Conservation (phyloP, 2,113 vertebrate species). For the Poeciliopsis turrubarensis region DNA sequence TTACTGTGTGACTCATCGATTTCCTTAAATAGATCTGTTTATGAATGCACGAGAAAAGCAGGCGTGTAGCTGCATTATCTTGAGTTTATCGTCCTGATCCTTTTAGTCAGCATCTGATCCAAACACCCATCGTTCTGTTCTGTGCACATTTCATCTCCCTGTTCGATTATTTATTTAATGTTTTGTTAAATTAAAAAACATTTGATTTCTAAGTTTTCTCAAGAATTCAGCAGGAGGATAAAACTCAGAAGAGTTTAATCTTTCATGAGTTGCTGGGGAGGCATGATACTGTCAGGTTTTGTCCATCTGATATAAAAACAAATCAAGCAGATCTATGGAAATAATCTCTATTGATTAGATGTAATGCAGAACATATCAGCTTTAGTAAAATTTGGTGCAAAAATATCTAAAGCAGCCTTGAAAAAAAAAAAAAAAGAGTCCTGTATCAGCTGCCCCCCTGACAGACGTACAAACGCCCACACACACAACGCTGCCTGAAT, state of each 20-base stretch:
- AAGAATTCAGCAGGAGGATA: constrained; percentile 25
- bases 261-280: constrained; percentile 39
- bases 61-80: constrained; percentile 7
- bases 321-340: not conserved
- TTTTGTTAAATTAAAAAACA: constrained; percentile 46
- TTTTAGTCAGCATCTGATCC: not conserved
- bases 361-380: constrained; percentile 15
- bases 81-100: constrained; percentile 7
- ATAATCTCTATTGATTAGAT: constrained; percentile 23
- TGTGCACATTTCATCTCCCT: constrained; percentile 21
- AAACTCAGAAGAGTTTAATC: constrained; percentile 38
- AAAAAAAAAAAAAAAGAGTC: constrained; percentile 27
- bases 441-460: constrained; percentile 30
- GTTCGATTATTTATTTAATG: constrained; percentile 42
- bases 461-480: constrained; percentile 13
- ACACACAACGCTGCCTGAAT: constrained; percentile 34
- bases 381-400: constrained; percentile 12
- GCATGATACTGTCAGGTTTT: constrained; percentile 19
- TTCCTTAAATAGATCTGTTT: constrained; percentile 26
- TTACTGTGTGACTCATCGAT: constrained; percentile 55
- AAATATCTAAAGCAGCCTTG: constrained; percentile 30
- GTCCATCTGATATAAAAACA: not conserved
- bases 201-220: constrained; percentile 23
- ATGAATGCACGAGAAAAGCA: constrained; percentile 8
- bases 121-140: constrained; percentile 9